Conservation (phyloP, 2,797 vertebrate genomes). For the Tokudaia muenninki region DNA sequence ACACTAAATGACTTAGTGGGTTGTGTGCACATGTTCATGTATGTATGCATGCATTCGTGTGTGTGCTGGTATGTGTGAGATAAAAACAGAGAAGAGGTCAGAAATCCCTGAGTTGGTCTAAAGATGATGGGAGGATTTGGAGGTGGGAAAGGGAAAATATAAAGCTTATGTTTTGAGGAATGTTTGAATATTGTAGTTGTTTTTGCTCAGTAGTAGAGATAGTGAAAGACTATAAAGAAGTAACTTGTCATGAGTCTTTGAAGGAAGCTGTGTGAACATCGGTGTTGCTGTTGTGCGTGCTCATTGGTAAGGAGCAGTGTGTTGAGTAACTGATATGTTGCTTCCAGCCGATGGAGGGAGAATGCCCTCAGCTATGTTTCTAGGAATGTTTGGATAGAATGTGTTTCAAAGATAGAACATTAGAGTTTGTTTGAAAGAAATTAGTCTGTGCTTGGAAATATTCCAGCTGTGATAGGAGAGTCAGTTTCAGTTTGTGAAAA, state of each 20-base stretch:
- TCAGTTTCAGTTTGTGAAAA: slow-evolving; percentile 43
- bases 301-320: slow-evolving; percentile 13
- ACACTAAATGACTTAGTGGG: not conserved
- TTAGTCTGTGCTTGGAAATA: slow-evolving; percentile 52
- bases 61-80: not conserved
- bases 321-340: slow-evolving; percentile 4
- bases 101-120: not conserved
- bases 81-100: not conserved
- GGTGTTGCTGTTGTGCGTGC: not conserved
- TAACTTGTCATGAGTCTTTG: slow-evolving; percentile 59
- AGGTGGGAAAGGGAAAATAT: not conserved
- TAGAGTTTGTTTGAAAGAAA: slow-evolving; percentile 58
- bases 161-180: not conserved
- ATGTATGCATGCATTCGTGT: too few species aligned
- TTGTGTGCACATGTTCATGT: not conserved
- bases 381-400: slow-evolving; percentile 25
- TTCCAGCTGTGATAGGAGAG: slow-evolving; percentile 33
- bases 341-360: slow-evolving; percentile 49
- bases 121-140: not conserved
- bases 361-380: not conserved
- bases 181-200: slow-evolving; percentile 29
- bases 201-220: slow-evolving; percentile 51
- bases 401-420: slow-evolving; percentile 18
- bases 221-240: slow-evolving; percentile 43
- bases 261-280: slow-evolving; percentile 2